Percentiles rank a stretch among this genome's conserved stretches.
Conservation (phyloP, 2,888 invertebrate genomes). For the Alcis repandata region DNA sequence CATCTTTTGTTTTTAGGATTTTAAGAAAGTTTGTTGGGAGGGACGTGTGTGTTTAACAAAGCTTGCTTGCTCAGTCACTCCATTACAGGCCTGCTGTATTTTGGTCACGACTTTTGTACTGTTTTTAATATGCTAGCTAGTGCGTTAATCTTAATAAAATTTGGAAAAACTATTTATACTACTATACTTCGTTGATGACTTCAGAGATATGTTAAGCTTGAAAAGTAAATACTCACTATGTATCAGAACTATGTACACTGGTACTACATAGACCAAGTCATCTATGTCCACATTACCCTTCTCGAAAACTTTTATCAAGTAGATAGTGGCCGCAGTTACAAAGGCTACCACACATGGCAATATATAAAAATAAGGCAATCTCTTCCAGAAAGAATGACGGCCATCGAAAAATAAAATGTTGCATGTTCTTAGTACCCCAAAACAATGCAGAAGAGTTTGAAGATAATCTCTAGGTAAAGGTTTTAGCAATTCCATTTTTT, state of each 20-base stretch:
- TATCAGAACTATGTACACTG: conserved; percentile 49
- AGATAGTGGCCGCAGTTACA: conserved; percentile 40
- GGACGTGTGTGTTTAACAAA: conserved; percentile 7
- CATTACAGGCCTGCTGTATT: not conserved
- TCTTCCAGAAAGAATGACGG: conserved; percentile 29
- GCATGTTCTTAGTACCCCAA: conserved; percentile 46
- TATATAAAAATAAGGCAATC: conserved; percentile 41
- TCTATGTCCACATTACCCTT: conserved; percentile 45
- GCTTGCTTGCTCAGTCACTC: not conserved
- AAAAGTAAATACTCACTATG: conserved; percentile 50
- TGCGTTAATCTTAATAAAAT: no score
- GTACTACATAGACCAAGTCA: conserved; percentile 49
- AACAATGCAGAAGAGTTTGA: conserved; percentile 43
- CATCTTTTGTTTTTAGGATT: conserved; percentile 48
- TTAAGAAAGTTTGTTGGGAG: conserved; percentile 1
- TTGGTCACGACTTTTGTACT: not conserved
- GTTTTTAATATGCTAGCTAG: not conserved
- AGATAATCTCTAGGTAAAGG: conserved; percentile 49
- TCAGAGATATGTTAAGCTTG: not conserved
- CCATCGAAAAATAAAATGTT: conserved; percentile 46
- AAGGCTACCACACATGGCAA: conserved; percentile 39
- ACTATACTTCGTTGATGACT: no score
- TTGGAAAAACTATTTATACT: no score
- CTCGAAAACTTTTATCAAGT: conserved; percentile 42
- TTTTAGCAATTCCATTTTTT: conserved; percentile 40